Conservation (phyloP, 2,797 vertebrate genomes). For the Hippopotamyrus pictus region DNA sequence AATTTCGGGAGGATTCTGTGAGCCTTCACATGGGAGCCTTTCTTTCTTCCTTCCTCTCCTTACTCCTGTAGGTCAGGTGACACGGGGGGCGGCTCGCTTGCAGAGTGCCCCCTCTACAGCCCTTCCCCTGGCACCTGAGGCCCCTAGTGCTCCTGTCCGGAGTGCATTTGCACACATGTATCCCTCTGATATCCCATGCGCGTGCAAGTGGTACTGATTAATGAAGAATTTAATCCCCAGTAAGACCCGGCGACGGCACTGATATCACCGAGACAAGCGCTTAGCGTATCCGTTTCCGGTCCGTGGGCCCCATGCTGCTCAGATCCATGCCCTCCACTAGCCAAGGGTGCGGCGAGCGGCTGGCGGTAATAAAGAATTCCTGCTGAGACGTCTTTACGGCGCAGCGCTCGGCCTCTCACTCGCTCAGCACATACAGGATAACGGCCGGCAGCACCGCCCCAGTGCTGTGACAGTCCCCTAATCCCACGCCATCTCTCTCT, state of each 20-base stretch:
- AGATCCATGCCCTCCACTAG: background rate
- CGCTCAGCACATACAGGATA: background rate
- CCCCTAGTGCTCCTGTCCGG: constrained; percentile 29
- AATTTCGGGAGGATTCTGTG: constrained; percentile 45
- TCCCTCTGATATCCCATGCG: background rate
- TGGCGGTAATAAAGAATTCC: background rate
- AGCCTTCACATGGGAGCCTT: constrained; percentile 4
- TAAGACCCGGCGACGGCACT: background rate
- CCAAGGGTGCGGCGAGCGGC: background rate
- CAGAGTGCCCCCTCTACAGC: constrained; percentile 39
- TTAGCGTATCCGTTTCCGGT: background rate
- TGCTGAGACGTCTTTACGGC: background rate
- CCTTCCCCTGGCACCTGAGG: constrained; percentile 35
- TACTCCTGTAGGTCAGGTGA: constrained; percentile 37
- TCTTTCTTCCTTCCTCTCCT: background rate
- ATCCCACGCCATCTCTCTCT: constrained; percentile 15
- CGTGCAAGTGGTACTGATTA: background rate
- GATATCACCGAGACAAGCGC: background rate
- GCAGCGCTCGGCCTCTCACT: background rate
- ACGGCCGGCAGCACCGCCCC: background rate
- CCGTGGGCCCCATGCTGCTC: background rate
- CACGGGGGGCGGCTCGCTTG: constrained; percentile 42
- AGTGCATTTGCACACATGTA: background rate
- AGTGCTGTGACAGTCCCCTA: background rate
- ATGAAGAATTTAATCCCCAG: background rate